These are phyloP conservation scores for Podarcis cretensis DNA, from an alignment of 2,113 vertebrate species.

Conservation along the genomic window DNA sequence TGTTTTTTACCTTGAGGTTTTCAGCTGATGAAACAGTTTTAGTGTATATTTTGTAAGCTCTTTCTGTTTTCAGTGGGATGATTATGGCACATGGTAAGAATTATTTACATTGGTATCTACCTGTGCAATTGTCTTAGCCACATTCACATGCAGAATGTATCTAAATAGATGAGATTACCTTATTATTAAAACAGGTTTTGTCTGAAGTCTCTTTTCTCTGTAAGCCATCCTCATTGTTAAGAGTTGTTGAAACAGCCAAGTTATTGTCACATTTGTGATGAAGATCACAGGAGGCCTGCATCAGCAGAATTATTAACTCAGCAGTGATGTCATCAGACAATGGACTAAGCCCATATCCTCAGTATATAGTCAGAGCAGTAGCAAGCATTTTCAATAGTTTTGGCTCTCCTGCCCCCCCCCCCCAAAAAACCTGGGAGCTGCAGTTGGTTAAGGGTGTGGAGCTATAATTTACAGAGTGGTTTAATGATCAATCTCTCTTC, in stretches of 20 bases:
- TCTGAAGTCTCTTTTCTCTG: conserved; percentile 1
- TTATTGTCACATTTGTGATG: background rate
- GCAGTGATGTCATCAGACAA: conserved; percentile 26
- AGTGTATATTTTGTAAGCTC: background rate
- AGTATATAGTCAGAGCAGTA: no score
- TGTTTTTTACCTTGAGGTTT: background rate
- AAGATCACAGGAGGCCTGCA: conserved; percentile 8
- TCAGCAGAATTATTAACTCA: conserved; percentile 26
- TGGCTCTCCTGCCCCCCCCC: no score
- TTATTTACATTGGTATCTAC: background rate
- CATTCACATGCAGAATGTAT: background rate
- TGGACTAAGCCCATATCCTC: background rate
- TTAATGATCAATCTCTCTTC: no score
- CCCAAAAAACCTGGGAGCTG: no score
- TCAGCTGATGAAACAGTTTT: background rate
- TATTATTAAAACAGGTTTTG: conserved; percentile 4
- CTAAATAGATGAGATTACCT: background rate
- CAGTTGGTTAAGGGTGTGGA: no score
- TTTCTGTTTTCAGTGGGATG: background rate
- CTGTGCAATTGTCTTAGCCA: background rate
- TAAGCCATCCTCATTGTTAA: conserved; percentile 12
- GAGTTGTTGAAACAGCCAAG: background rate
- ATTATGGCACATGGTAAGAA: background rate
- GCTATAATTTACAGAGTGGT: no score
- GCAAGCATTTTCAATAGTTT: no score